These are phyloP conservation scores for Accipiter cooperii DNA, from an alignment of 2,113 vertebrate genomes.

Conservation along the genomic window DNA sequence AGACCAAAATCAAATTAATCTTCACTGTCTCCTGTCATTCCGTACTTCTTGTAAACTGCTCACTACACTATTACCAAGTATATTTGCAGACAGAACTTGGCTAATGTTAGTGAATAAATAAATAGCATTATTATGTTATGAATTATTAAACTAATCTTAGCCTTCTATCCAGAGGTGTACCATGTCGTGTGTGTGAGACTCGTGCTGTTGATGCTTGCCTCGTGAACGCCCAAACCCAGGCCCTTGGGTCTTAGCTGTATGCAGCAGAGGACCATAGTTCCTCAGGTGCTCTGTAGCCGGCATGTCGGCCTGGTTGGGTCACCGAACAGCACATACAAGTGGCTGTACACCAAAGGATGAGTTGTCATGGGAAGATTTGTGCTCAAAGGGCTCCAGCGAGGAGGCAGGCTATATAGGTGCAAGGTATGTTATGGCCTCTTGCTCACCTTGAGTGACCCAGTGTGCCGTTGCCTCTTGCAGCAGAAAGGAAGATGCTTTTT, in stretches of 20 bases:
- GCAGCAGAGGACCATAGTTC: neutral
- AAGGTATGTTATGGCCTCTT: neutral
- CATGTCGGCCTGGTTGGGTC: neutral
- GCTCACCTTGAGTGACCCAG: neutral
- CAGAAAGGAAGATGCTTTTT: constrained; percentile 17
- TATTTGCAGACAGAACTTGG: neutral
- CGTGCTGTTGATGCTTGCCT: neutral
- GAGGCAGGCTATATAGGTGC: neutral
- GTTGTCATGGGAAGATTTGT: neutral
- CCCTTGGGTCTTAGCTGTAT: neutral
- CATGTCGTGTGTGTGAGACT: neutral
- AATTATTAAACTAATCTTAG: neutral
- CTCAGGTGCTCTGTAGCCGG: neutral
- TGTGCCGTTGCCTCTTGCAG: neutral
- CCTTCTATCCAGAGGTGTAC: neutral
- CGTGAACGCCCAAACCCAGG: neutral
- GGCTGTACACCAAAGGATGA: neutral
- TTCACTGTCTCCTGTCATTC: neutral
- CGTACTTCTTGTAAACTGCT: neutral
- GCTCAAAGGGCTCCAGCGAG: neutral
- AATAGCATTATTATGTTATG: neutral
- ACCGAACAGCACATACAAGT: neutral
- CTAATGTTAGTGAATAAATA: neutral
- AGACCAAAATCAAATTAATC: neutral
- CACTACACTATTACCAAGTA: neutral